phyloP scores from a whole-genome alignment of 2,888 invertebrate genomes.

The Belgica antarctica region DNA sequence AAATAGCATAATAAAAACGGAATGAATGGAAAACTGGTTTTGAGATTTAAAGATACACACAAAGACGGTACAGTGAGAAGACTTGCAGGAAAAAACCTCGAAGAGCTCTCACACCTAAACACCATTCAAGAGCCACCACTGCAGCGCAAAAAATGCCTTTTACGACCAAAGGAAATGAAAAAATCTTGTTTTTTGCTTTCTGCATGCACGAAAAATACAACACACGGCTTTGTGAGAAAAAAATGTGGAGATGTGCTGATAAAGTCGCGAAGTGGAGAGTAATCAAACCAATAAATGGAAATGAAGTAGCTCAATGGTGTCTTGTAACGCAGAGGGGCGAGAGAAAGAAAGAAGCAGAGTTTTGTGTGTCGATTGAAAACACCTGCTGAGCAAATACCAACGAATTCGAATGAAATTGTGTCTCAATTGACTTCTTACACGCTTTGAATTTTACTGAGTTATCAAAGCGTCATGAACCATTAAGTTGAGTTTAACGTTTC shows the following conservation, averaged over 20 bases:
- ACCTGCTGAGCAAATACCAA: constrained; percentile 31
- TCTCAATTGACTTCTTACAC: background rate
- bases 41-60: constrained; percentile 14
- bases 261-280: constrained; percentile 12
- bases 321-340: background rate
- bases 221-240: constrained; percentile 18
- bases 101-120: too few species aligned
- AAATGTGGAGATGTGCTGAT: constrained; percentile 6
- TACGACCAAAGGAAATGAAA: constrained; percentile 26
- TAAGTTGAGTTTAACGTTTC: background rate
- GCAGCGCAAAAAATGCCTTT: background rate
- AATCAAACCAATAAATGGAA: constrained; percentile 23
- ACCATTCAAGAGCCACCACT: background rate
- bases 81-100: background rate
- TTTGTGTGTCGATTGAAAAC: background rate
- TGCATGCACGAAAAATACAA: constrained; percentile 20
- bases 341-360: too few species aligned
- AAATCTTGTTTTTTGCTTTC: constrained; percentile 40
- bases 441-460: background rate
- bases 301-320: constrained; percentile 8
- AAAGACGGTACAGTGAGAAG: constrained; percentile 10
- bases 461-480: constrained; percentile 4
- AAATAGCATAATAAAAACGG: constrained; percentile 16
- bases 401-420: background rate
- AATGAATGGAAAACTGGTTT: constrained; percentile 38